Conservation (phyloP, 2,888 invertebrate species). For the Beris morrisii region DNA sequence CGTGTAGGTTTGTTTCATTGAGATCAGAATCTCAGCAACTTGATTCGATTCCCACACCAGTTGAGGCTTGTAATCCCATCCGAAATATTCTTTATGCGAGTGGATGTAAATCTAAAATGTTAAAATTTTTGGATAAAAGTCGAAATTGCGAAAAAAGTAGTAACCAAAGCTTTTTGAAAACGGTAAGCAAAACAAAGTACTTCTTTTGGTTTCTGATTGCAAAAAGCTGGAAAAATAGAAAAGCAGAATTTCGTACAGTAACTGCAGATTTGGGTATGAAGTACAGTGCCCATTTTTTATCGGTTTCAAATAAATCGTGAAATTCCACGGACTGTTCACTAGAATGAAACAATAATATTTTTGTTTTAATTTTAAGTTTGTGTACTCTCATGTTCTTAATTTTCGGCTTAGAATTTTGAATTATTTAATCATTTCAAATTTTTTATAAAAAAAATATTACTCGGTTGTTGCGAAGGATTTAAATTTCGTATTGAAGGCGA, state of each 20-base stretch:
- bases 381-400: not conserved
- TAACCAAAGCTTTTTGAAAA: not conserved
- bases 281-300: slow-evolving; percentile 55
- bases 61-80: slow-evolving; percentile 69
- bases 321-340: slow-evolving; percentile 46
- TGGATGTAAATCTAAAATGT: slow-evolving; percentile 60
- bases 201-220: not conserved
- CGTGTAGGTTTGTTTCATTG: slow-evolving; percentile 76
- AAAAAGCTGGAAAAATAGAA: too few species aligned
- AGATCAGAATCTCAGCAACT: slow-evolving; percentile 57
- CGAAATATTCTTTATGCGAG: slow-evolving; percentile 71
- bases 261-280: slow-evolving; percentile 51
- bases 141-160: not conserved
- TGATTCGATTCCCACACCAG: slow-evolving; percentile 65
- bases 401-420: too few species aligned
- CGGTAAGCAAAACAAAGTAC: not conserved
- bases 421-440: too few species aligned
- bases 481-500: slow-evolving; percentile 65
- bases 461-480: slow-evolving; percentile 43
- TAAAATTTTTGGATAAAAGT: slow-evolving; percentile 16
- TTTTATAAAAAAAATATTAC: slow-evolving; percentile 11
- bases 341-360: slow-evolving; percentile 4
- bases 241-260: slow-evolving; percentile 41
- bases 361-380: not conserved
- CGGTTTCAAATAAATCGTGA: slow-evolving; percentile 56